These are phyloP conservation scores for Accipiter cooperii DNA, from an alignment of 2,113 vertebrate species.

Conservation along the genomic window DNA sequence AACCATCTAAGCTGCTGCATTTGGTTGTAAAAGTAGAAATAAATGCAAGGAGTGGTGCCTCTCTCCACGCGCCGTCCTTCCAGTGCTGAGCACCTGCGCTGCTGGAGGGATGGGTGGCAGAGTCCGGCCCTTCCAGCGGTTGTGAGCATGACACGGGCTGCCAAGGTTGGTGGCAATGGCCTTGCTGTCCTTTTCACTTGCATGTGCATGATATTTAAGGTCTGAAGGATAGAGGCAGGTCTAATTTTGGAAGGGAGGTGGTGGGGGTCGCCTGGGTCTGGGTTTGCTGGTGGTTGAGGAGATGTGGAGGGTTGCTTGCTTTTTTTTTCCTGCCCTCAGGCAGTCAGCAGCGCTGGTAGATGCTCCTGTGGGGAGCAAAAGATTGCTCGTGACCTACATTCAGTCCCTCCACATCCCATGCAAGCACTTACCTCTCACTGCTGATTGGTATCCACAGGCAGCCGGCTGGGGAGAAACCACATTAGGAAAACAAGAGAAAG, in stretches of 20 bases:
- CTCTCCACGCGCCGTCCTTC: fast-evolving
- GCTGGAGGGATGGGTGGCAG: not conserved
- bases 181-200: too few relatives aligned
- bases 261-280: not conserved
- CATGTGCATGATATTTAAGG: fast-evolving
- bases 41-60: fast-evolving
- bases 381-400: not conserved
- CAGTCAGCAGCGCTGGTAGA: fast-evolving
- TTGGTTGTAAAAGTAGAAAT: not conserved
- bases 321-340: not conserved
- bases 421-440: not conserved
- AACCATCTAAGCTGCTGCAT: fast-evolving
- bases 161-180: not conserved
- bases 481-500: not conserved
- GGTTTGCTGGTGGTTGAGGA: not conserved
- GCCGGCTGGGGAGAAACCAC: not conserved
- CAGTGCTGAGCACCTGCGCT: not conserved
- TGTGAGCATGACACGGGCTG: not conserved
- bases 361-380: not conserved
- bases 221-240: not conserved
- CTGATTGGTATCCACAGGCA: not conserved
- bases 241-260: not conserved
- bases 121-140: not conserved
- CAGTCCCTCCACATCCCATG: fast-evolving
- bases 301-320: not conserved